Percentiles rank a stretch among this genome's conserved stretches.
Conservation (phyloP, 2,113 vertebrate species). For the Anoura caudifer region DNA sequence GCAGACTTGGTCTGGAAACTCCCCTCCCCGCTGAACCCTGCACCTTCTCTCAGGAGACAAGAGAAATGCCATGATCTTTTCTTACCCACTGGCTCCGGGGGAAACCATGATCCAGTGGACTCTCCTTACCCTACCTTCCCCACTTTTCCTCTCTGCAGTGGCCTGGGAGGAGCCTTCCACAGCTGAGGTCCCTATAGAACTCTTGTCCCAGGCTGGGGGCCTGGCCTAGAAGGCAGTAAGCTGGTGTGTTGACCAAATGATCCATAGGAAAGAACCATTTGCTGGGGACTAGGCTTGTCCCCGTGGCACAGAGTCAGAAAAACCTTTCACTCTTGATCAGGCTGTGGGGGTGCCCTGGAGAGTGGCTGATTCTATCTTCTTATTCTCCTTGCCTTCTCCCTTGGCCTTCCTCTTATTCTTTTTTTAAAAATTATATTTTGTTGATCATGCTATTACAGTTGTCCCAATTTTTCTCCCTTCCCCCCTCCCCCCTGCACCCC, state of each 20-base stretch:
- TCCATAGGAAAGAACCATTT: neutral
- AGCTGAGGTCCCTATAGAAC: neutral
- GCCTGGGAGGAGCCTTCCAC: neutral
- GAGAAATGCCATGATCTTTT: neutral
- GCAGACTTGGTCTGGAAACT: neutral
- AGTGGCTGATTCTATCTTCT: neutral
- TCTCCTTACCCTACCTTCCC: neutral
- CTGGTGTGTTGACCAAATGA: neutral
- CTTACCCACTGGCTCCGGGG: neutral
- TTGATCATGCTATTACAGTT: too few species aligned
- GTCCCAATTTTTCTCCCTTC: too few species aligned
- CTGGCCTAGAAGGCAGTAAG: neutral
- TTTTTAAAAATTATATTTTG: too few species aligned
- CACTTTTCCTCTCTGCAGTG: neutral
- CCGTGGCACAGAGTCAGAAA: neutral
- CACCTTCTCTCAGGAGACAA: neutral
- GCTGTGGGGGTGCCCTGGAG: neutral
- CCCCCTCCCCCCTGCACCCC: too few species aligned
- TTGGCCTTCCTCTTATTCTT: neutral
- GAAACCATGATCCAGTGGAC: neutral
- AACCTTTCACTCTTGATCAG: neutral
- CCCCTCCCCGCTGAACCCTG: rapidly evolving
- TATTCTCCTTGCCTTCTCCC: neutral
- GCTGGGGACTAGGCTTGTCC: neutral
- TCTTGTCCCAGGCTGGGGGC: neutral